Evolutionary conservation across 1,140 invertebrate genomes (phyloP).

Genomic region (Nebria ingens): DNA sequence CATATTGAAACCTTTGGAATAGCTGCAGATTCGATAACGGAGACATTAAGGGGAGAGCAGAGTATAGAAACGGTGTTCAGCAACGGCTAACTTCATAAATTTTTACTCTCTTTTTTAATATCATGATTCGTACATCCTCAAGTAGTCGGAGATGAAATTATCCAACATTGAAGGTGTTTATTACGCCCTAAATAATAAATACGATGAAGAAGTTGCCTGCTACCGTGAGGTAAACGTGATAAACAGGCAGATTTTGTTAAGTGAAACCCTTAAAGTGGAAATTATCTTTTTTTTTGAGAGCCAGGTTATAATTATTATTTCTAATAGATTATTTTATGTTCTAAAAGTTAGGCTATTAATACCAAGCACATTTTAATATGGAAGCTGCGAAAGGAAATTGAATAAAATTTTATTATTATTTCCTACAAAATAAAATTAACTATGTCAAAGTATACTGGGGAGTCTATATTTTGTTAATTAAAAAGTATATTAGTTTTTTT

Average conservation of each 20-base stretch:
- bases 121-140: not conserved
- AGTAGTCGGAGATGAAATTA: not conserved
- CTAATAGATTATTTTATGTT: too few relatives aligned
- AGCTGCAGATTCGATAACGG: not conserved
- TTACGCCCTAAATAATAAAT: slow-evolving; percentile 2
- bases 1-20: not conserved
- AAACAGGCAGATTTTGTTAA: not conserved
- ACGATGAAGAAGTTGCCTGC: not conserved
- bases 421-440: too few relatives aligned
- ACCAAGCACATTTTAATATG: not conserved
- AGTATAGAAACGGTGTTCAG: not conserved
- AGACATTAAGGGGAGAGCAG: not conserved
- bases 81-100: not conserved
- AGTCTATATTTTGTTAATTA: too few relatives aligned
- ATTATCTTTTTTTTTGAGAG: too few relatives aligned
- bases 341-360: not conserved
- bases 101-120: not conserved
- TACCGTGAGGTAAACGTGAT: not conserved
- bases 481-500: too few relatives aligned
- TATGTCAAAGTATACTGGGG: too few relatives aligned
- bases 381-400: not conserved
- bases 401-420: too few relatives aligned
- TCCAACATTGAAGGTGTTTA: slow-evolving; percentile 7
- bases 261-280: not conserved
- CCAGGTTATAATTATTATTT: too few relatives aligned